A percentile compares a stretch with the other conserved stretches of the same genome.
phyloP scores from a whole-genome alignment of 2,888 invertebrate species.

The Machimus atricapillus region DNA sequence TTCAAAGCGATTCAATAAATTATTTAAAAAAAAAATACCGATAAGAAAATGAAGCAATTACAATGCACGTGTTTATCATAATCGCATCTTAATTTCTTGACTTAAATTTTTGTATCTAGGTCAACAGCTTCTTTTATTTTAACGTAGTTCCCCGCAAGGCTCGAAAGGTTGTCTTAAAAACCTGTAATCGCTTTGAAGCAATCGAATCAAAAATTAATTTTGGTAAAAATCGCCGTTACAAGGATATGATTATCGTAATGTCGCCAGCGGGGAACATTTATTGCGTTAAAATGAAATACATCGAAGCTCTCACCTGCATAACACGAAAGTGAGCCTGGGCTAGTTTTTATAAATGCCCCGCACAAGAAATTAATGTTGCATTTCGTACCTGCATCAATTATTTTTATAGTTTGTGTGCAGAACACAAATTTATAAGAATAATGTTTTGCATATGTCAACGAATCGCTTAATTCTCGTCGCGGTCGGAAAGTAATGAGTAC shows the following conservation, averaged over 20 bases:
- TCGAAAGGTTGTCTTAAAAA: not conserved
- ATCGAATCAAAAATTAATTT: not conserved
- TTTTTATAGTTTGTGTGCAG: not conserved
- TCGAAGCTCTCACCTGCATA: not conserved
- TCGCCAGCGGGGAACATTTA: not conserved
- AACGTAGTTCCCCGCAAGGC: not conserved
- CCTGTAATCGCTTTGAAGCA: not conserved
- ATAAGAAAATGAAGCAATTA: not conserved
- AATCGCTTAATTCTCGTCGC: not conserved
- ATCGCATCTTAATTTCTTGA: not conserved
- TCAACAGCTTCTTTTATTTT: not conserved
- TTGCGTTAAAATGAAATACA: not conserved
- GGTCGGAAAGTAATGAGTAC: not conserved
- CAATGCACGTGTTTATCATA: not conserved
- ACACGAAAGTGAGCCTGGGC: not conserved
- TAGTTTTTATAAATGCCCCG: not conserved
- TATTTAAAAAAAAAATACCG: not conserved
- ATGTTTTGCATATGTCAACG: not conserved
- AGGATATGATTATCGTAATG: not conserved
- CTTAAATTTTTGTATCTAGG: not conserved
- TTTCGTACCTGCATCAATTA: not conserved
- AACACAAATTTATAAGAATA: not conserved
- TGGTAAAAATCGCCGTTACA: not conserved
- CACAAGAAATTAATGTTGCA: not conserved
- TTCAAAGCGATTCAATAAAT: too few species aligned